Conservation (phyloP, 2,888 invertebrate genomes). For the Acanthosepion pharaonis region DNA sequence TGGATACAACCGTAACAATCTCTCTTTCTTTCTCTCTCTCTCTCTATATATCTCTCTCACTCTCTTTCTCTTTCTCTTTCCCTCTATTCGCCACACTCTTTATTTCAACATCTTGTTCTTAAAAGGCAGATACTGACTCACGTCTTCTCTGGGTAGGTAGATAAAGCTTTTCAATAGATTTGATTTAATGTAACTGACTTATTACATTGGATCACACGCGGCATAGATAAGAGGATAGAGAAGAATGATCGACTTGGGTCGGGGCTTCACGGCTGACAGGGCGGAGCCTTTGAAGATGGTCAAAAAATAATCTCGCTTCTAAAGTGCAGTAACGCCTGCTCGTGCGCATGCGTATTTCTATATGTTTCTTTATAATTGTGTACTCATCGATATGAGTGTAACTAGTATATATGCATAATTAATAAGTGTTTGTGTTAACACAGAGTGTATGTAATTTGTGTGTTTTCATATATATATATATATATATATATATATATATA, state of each 20-base stretch:
- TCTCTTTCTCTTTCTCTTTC: not conserved
- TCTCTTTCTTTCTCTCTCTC: not conserved
- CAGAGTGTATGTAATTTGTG: not conserved
- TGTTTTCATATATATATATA: too few species aligned
- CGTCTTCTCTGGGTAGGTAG: too few species aligned
- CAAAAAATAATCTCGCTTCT: not conserved
- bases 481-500: too few species aligned
- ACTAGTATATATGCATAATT: not conserved
- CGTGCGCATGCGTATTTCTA: too few species aligned
- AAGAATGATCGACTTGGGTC: not conserved
- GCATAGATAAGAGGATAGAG: not conserved
- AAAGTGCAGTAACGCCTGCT: not conserved
- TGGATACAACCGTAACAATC: not conserved
- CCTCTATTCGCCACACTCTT: not conserved
- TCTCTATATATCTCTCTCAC: not conserved
- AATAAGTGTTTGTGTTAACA: not conserved
- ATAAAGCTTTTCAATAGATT: not conserved
- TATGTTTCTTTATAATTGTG: not conserved
- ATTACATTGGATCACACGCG: not conserved
- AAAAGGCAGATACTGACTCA: not conserved
- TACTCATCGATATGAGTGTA: not conserved
- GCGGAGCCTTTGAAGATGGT: too few species aligned
- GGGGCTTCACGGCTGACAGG: not conserved
- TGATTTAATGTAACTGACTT: slow-evolving; percentile 17
- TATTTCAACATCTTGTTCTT: not conserved